Evolutionary conservation across 2,797 vertebrate genomes (phyloP), one percentile per base, ranked within the genome.

Genomic region (Sebastes alutus): DNA sequence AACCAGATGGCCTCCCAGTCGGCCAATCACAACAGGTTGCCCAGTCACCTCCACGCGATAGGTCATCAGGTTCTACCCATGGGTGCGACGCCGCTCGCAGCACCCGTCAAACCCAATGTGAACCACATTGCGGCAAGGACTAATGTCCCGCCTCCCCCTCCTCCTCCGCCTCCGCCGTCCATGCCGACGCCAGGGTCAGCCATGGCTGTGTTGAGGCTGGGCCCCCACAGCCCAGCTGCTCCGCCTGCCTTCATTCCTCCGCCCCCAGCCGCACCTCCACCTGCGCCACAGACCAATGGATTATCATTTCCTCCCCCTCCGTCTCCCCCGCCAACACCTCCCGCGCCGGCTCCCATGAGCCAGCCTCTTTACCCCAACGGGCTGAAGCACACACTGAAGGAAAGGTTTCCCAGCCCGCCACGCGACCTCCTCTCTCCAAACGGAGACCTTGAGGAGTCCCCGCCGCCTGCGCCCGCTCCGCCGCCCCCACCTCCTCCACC

Each of bases 121-220:
- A 95, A 92, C 70, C 92, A 92, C 78, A 93, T 97, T 64, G 93
- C 94, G 0, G 88, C 91, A 66, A 91, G 91, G 79, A 94, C 93
- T 56, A 95, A 94, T 5, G 92, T 97, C 18, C 97, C 97, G 0
- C 97, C 97, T 0, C 97, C 97, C 0, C 97, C 96, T 0, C 96
- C 97, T 0, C 96, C 97, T 0, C 94, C 95, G 0, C 97, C 97
- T 0, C 94, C 94, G 0, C 95, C 96, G 0, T 95, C 96, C 0
- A 93, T 97, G 54, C 97, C 97, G 0, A 94, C 95, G 0, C 97
- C 97, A 0, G 97, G 97, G 3, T 97, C 97, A 0, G 97, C 97
- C 6, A 97, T 98, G 97, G 97, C 97, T 0, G 96, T 96, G 46
- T 87, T 98, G 27, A 97, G 91, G 87, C 95, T 94, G 0, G 96